Conservation (phyloP, 2,113 vertebrate species). For the Canis aureus region DNA sequence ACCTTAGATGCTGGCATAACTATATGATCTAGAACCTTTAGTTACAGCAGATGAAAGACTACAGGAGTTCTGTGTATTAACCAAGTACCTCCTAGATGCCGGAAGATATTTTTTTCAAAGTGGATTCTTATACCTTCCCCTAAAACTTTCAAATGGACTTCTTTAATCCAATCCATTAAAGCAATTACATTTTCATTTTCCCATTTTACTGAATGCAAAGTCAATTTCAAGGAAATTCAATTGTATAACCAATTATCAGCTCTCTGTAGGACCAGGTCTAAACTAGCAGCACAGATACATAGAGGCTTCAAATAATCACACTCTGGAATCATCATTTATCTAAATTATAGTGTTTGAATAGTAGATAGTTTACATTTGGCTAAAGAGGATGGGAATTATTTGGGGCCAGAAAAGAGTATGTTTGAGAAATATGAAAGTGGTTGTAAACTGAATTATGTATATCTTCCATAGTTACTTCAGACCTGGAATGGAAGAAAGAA, state of each 20-base stretch:
- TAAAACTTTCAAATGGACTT: slow-evolving; percentile 40
- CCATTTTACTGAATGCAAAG: slow-evolving; percentile 58
- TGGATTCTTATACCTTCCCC: background rate
- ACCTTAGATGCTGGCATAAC: background rate
- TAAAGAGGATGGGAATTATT: background rate
- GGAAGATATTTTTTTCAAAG: background rate
- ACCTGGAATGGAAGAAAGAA: background rate
- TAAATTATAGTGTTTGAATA: background rate
- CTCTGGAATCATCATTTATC: background rate
- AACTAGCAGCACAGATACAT: background rate
- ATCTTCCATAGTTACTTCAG: background rate
- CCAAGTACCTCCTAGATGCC: background rate
- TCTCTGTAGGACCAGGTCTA: background rate
- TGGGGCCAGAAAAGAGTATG: background rate
- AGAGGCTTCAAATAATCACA: background rate
- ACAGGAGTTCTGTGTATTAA: background rate
- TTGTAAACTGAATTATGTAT: background rate
- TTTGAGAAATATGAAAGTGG: background rate
- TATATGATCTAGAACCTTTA: background rate
- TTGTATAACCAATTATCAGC: background rate
- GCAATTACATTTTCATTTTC: slow-evolving; percentile 39
- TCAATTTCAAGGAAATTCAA: slow-evolving; percentile 51
- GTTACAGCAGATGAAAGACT: background rate
- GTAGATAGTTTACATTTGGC: background rate
- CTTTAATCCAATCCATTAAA: slow-evolving; percentile 14